A percentile compares a stretch with the other conserved stretches of the same genome.
These are phyloP conservation scores for Leuciscus idus DNA, from an alignment of 2,113 vertebrate genomes.

Conservation along the genomic window DNA sequence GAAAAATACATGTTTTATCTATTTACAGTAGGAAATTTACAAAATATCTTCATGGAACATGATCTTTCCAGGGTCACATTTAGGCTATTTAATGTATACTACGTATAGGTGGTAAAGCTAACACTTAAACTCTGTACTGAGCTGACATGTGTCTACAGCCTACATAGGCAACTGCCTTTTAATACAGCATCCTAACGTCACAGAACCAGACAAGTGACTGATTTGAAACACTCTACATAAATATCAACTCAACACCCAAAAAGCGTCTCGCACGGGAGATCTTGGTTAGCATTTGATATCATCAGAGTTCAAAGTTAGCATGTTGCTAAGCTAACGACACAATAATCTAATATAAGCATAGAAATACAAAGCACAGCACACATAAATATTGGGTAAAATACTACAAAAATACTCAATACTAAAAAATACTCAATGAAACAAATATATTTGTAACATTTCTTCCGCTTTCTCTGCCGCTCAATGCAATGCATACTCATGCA, in stretches of 20 bases:
- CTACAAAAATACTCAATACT: background rate
- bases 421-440: background rate
- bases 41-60: too few relatives aligned
- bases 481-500: too few relatives aligned
- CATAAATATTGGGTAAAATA: too few relatives aligned
- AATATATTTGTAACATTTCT: background rate
- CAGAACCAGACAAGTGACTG: background rate
- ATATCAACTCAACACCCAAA: background rate
- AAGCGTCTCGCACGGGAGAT: background rate
- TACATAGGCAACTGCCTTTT: background rate
- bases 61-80: too few relatives aligned
- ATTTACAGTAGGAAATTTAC: too few relatives aligned
- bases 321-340: background rate
- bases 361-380: too few relatives aligned
- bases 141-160: background rate
- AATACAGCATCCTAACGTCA: background rate
- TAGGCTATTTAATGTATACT: background rate
- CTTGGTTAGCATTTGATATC: too few relatives aligned
- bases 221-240: background rate
- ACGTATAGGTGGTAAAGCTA: background rate
- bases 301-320: background rate
- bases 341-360: background rate
- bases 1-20: too few relatives aligned
- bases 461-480: background rate
- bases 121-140: background rate